A percentile compares a stretch with the other conserved stretches of the same genome.
phyloP scores from a whole-genome alignment of 2,888 invertebrate species.

The Xylota sylvarum region DNA sequence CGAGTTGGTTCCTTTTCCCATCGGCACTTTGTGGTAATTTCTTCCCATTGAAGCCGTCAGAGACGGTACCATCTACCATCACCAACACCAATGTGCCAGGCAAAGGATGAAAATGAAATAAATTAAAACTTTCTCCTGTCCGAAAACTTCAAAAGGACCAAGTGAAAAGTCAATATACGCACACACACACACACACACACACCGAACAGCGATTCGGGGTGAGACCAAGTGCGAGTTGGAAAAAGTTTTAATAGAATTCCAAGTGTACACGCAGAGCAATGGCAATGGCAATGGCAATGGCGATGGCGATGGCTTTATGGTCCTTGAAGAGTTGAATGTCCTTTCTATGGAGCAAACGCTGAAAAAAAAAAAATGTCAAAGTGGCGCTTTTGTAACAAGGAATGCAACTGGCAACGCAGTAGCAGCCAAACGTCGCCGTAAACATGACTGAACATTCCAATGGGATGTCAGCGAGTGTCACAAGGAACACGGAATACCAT shows the following conservation, averaged over 20 bases:
- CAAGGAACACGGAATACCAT: conserved; percentile 46
- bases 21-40: conserved; percentile 76
- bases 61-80: conserved; percentile 23
- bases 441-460: conserved; percentile 53
- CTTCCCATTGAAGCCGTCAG: conserved; percentile 64
- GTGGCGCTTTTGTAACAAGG: conserved; percentile 15
- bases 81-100: conserved; percentile 17
- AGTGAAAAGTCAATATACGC: conserved; percentile 74
- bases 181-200: conserved; percentile 19
- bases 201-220: background rate
- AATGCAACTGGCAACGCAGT: conserved; percentile 38
- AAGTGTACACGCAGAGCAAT: conserved; percentile 64
- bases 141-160: conserved; percentile 62
- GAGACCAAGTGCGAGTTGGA: conserved; percentile 53
- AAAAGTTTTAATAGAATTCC: conserved; percentile 75
- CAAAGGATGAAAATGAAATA: conserved; percentile 71
- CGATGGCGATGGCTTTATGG: conserved; percentile 37
- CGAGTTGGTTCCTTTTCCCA: conserved; percentile 66
- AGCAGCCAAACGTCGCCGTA: conserved; percentile 51
- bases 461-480: conserved; percentile 65
- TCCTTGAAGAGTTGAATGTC: conserved; percentile 71
- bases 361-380: conserved; percentile 30
- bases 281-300: conserved; percentile 29
- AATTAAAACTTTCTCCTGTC: conserved; percentile 73
- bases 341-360: conserved; percentile 28